Percentiles rank a stretch among this genome's conserved stretches.
Conservation (phyloP, 35 echinoderm and acorn worm species). For the Ptychodera flava region DNA sequence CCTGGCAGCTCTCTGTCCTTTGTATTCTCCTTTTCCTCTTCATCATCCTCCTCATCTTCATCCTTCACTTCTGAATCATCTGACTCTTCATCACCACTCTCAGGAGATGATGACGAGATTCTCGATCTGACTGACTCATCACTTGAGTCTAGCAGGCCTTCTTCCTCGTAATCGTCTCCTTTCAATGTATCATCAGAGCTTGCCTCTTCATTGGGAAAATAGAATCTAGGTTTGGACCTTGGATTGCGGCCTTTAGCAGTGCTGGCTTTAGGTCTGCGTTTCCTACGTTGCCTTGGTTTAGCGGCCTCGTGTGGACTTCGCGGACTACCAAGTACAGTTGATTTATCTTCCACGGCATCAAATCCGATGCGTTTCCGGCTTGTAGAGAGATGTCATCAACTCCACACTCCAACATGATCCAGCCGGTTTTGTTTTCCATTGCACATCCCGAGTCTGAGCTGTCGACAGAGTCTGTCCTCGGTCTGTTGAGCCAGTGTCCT, state of each 20-base stretch:
- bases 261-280: neutral
- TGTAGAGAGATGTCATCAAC: slow-evolving; percentile 56
- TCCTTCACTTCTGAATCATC: neutral
- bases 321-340: neutral
- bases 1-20: neutral
- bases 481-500: neutral
- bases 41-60: neutral
- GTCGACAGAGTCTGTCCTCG: neutral
- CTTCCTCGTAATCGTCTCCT: neutral
- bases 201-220: neutral
- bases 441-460: slow-evolving; percentile 5
- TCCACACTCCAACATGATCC: slow-evolving; percentile 70
- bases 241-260: neutral
- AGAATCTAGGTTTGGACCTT: neutral
- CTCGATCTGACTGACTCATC: neutral
- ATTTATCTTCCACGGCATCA: neutral
- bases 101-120: neutral
- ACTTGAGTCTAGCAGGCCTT: neutral
- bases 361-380: slow-evolving; percentile 20
- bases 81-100: neutral
- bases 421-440: neutral
- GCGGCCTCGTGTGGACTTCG: neutral
- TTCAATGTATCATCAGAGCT: neutral
- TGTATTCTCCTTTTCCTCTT: neutral
- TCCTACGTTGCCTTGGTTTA: neutral